phyloP scores from a whole-genome alignment of 2,888 invertebrate species.

The Machimus rusticus region DNA sequence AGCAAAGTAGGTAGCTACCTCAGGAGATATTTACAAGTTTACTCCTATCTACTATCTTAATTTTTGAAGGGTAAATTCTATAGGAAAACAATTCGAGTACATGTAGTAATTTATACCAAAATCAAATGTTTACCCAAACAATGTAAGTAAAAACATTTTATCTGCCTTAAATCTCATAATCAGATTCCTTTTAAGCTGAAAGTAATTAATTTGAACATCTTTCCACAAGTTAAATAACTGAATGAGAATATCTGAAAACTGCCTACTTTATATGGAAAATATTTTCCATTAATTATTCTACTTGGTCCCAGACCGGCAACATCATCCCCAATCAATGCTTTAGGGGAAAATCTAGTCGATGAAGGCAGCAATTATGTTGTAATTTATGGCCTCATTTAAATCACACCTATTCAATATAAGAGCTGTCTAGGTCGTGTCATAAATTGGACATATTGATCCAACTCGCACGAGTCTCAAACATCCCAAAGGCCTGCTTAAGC shows the following conservation, averaged over 20 bases:
- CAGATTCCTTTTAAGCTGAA: not conserved
- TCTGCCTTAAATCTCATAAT: not conserved
- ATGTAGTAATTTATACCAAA: too few relatives aligned
- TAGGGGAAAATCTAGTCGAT: not conserved
- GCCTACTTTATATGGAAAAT: not conserved
- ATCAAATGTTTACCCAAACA: not conserved
- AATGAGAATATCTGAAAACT: not conserved
- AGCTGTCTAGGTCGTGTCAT: not conserved
- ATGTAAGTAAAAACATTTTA: not conserved
- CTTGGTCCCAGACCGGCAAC: not conserved
- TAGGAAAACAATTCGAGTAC: too few relatives aligned
- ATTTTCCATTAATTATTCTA: not conserved
- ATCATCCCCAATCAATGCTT: not conserved
- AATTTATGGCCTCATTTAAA: not conserved
- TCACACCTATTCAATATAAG: not conserved
- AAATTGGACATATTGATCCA: not conserved
- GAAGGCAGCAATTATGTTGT: not conserved
- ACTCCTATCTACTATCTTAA: too few relatives aligned
- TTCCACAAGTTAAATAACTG: not conserved
- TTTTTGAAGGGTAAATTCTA: too few relatives aligned
- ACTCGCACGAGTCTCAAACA: not conserved
- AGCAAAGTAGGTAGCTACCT: too few relatives aligned
- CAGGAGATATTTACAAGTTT: too few relatives aligned
- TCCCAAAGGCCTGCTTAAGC: not conserved
- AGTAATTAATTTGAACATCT: not conserved